Percentiles rank a stretch among this genome's conserved stretches.
phyloP scores from a whole-genome alignment of 2,888 invertebrate genomes.

The Agrotis puta region DNA sequence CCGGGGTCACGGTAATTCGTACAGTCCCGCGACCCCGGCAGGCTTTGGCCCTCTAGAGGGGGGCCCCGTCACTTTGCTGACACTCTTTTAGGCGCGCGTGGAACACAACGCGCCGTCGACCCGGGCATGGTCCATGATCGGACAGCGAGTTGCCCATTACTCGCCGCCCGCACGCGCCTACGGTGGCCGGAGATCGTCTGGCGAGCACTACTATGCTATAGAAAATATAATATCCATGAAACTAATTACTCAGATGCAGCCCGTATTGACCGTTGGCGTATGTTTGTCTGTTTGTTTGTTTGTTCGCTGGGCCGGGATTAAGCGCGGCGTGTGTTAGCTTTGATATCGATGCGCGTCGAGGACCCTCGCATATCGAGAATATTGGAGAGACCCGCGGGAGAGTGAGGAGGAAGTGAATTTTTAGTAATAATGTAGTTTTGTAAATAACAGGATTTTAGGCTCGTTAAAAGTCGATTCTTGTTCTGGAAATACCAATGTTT shows the following conservation, averaged over 20 bases:
- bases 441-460: not conserved
- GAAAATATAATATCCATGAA: conserved; percentile 21
- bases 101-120: no score
- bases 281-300: conserved; percentile 64
- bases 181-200: no score
- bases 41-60: no score
- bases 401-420: conserved; percentile 16
- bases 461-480: not conserved
- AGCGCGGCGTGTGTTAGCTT: conserved; percentile 66
- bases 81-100: no score
- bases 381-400: conserved; percentile 14
- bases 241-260: conserved; percentile 46
- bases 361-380: conserved; percentile 17
- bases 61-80: no score
- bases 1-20: no score
- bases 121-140: no score
- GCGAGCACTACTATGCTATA: no score
- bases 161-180: no score
- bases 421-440: not conserved
- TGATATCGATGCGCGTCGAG: conserved; percentile 64
- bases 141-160: no score
- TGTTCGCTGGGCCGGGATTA: conserved; percentile 69
- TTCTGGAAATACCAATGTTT: not conserved
- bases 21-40: no score
- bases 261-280: conserved; percentile 54